A percentile compares a stretch with the other conserved stretches of the same genome.
Conservation (phyloP, 2,888 invertebrate species). For the Heterodera filipjevi region DNA sequence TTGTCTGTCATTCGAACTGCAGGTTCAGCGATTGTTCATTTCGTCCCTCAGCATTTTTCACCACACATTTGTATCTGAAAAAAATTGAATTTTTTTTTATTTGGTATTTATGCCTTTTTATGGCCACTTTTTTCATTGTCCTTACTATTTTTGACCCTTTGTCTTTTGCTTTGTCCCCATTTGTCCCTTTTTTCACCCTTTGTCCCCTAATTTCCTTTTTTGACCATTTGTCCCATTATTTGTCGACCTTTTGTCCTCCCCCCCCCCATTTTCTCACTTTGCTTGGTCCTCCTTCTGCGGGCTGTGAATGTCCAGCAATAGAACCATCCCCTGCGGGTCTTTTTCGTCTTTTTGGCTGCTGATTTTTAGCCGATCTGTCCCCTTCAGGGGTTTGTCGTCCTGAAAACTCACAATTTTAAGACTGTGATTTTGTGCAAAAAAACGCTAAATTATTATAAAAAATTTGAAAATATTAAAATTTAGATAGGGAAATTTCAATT, state of each 20-base stretch:
- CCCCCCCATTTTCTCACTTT: constrained; percentile 38
- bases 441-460: no score
- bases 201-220: no score
- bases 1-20: constrained; percentile 49
- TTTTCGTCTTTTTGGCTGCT: constrained; percentile 63
- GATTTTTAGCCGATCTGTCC: constrained; percentile 61
- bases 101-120: background rate
- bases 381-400: constrained; percentile 64
- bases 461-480: no score
- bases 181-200: no score
- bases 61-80: constrained; percentile 55
- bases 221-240: background rate
- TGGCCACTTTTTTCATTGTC: no score
- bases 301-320: constrained; percentile 53
- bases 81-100: background rate
- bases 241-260: constrained; percentile 35
- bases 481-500: no score
- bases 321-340: constrained; percentile 43
- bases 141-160: background rate
- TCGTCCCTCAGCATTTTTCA: constrained; percentile 64
- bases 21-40: constrained; percentile 65
- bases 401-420: no score
- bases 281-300: constrained; percentile 65
- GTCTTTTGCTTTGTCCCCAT: background rate
- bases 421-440: no score